Percentiles rank a stretch among this genome's conserved stretches.
Evolutionary conservation across 1,140 invertebrate genomes (phyloP).

Genomic region (Centruroides sculpturatus): DNA sequence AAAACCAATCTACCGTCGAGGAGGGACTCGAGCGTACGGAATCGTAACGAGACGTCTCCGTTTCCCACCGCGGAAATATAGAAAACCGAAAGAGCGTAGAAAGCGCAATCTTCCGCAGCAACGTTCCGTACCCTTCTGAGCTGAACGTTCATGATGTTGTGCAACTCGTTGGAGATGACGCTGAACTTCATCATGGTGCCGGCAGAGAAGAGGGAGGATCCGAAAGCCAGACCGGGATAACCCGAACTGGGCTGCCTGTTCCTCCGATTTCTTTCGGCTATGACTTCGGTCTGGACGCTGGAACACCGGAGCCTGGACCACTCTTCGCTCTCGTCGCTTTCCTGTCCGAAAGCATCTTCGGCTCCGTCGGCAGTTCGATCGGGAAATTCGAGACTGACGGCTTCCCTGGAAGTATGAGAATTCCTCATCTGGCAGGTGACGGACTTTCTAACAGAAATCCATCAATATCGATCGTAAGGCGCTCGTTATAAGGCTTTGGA

Average conservation of each 20-base stretch:
- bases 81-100: background rate
- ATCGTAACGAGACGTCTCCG: too few species aligned
- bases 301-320: constrained; percentile 66
- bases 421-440: too few species aligned
- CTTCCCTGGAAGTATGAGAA: too few species aligned
- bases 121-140: constrained; percentile 76
- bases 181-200: constrained; percentile 97
- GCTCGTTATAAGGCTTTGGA: too few species aligned
- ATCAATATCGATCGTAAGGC: too few species aligned
- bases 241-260: constrained; percentile 56
- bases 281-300: constrained; percentile 68
- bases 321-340: constrained; percentile 42
- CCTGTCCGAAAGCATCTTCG: constrained; percentile 41
- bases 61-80: too few species aligned
- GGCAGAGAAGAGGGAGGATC: constrained; percentile 81
- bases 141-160: constrained; percentile 92
- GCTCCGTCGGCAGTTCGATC: constrained; percentile 13
- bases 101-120: constrained; percentile 1
- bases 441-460: too few species aligned
- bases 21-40: too few species aligned
- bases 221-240: constrained; percentile 81
- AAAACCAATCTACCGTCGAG: too few species aligned
- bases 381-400: background rate
- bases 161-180: constrained; percentile 89
- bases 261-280: constrained; percentile 52